A percentile compares a stretch with the other conserved stretches of the same genome.
Conservation (phyloP, 2,888 invertebrate genomes). For the Augochlorella aurata region DNA sequence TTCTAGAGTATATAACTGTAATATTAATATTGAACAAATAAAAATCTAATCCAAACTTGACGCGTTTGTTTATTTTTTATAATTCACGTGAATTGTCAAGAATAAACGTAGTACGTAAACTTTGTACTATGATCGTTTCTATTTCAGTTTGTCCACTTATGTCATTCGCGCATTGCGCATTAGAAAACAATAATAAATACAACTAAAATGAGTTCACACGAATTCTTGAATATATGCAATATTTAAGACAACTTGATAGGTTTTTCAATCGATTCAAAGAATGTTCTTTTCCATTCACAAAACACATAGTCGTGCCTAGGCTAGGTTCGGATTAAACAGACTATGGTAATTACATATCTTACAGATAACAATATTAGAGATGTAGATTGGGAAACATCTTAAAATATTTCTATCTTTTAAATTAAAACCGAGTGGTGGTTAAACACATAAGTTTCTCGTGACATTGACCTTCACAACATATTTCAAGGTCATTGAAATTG, state of each 20-base stretch:
- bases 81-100: not conserved
- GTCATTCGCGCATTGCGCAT: not conserved
- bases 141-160: not conserved
- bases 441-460: not conserved
- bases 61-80: not conserved
- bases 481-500: not conserved
- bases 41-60: not conserved
- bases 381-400: not conserved
- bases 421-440: not conserved
- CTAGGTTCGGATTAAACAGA: not conserved
- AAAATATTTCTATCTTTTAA: not conserved
- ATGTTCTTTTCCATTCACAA: not conserved
- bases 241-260: not conserved
- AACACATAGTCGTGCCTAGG: not conserved
- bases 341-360: not conserved
- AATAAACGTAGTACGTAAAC: not conserved
- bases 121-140: not conserved
- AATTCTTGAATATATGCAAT: not conserved
- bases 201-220: not conserved
- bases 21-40: not conserved
- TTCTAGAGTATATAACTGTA: no score
- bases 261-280: not conserved
- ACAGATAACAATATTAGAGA: constrained; percentile 1
- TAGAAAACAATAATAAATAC: not conserved
- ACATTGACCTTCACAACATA: not conserved